Base-by-base conservation (phyloP, 2,113 vertebrate species). In the Fregetta grallaria region DNA sequence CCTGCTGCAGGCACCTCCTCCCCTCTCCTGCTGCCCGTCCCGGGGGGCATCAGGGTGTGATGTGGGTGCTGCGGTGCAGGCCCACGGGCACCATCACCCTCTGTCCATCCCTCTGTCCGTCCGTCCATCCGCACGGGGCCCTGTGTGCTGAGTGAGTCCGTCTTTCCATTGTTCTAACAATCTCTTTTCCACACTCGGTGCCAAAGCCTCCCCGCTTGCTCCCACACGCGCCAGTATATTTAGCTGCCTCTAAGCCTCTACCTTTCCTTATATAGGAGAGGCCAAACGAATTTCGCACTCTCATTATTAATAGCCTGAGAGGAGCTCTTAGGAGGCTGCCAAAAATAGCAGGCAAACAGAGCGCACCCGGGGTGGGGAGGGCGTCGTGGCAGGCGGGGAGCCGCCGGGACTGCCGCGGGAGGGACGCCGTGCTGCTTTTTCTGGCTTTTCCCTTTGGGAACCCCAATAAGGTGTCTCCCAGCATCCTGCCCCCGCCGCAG, bases 251-350 rank as follows among this genome's bases (percentile, higher is more conserved):
- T 47, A 20, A 96, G 90, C 96, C 90, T 97, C 97, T 96, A 97
- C 97, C 96, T 98, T 97, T 90, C 97, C 97, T 98, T 98, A 98
- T 98, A 98, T 98, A 98, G 97, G 96, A 96, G 97, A 97, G 97
- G 95, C 97, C 97, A 95, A 96, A 97, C 94, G 96, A 95, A 91
- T 96, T 97, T 97, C 95, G 94, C 95, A 94, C 97, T 97, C 97
- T 93, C 96, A 90, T 96, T 96, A 97, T 97, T 97, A 96, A 97
- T 95, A 97, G 96, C 93, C 96, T 6, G 85, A 71, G 97, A 91
- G 80, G 94, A 97, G 96, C 96, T 93, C 94, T 85, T 87, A 47
- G 96, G 95, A 92, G 90, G 81, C 94, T 93, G 97, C 97, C 97
- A 97, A 96, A 98, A 98, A 97, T 97, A 98, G 97, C 97, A 96